Evolutionary conservation across 2,797 vertebrate species (phyloP).

Genomic region (Tragopan temminckii): DNA sequence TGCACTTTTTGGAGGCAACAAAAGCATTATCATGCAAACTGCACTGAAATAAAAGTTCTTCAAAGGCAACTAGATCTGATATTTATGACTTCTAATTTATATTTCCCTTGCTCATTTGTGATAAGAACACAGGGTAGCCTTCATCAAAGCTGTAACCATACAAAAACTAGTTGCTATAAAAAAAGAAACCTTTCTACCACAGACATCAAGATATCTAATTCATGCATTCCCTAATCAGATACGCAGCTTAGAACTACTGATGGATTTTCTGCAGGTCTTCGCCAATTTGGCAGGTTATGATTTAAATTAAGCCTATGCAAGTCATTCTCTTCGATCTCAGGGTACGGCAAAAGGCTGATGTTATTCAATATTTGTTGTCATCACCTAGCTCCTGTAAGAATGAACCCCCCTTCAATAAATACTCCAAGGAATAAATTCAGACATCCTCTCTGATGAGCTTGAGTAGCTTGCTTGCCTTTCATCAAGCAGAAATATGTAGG

Average conservation of each 20-base stretch:
- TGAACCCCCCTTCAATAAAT: neutral
- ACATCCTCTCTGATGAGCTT: neutral
- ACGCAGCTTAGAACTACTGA: neutral
- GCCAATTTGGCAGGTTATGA: neutral
- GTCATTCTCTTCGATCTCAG: neutral
- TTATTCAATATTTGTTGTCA: neutral
- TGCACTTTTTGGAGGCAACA: neutral
- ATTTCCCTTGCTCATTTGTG: slow-evolving; percentile 53
- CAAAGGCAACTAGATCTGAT: slow-evolving; percentile 43
- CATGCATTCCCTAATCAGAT: neutral
- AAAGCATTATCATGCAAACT: slow-evolving; percentile 37
- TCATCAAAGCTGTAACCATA: slow-evolving; percentile 42
- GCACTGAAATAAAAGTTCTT: slow-evolving; percentile 24
- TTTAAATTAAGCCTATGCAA: neutral
- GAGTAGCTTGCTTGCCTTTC: neutral
- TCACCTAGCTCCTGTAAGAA: neutral
- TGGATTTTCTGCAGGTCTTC: slow-evolving; percentile 2
- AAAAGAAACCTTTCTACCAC: neutral
- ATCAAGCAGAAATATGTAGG: neutral
- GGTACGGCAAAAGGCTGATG: neutral
- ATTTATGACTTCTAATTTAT: slow-evolving; percentile 66
- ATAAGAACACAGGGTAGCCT: neutral
- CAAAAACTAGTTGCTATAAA: neutral
- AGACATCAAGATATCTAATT: neutral
- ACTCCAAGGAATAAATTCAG: neutral